Evolutionary conservation across 2,888 invertebrate species (phyloP), one percentile per base, ranked within the genome.

Genomic region (Lycia hirtaria): DNA sequence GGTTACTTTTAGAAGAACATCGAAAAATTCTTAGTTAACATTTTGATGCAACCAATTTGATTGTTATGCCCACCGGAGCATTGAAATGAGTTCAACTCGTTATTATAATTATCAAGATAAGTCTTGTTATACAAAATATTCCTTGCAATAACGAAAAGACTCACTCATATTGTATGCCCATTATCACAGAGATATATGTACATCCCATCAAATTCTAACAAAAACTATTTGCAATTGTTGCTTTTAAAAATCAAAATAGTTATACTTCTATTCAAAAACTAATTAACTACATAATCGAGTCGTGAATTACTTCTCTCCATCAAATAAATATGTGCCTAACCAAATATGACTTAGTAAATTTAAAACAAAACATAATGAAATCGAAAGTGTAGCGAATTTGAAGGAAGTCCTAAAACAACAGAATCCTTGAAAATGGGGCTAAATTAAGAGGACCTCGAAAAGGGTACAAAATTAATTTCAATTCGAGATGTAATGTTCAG

Each of bases 21-120:
- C n/a, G 3, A 28, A 49, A 28, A 44, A 4, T 14, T 48, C 28
- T 28, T 52, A 17, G 28, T 37, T 48, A 47, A 56, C 30, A 43
- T 51, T 53, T 32, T 60, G 56, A 56, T 50, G 60, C 56, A 64
- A 68, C 49, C 9, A 37, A 37, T 5, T n/a, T 55, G 56, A 47
- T 60, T 49, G 56, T 61, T 55, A 47, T 55, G 55, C 45, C 20
- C 61, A 28, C 57, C 56, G 62, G 26, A 65, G 56, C 65, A 64
- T 58, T 54, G 54, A 60, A 67, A 62, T 35, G 40, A 60, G 63
- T 61, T 43, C 61, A 50, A 32, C 50, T 33, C 22, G 45, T 56
- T 48, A 35, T 20, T 44, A 30, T 24, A 22, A 41, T 24, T 26
- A 40, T 28, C 32, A 47, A n/a, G 32, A n/a, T n/a, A n/a, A n/a